Conservation (phyloP, 2,888 invertebrate genomes). For the Cheilosia impressa region DNA sequence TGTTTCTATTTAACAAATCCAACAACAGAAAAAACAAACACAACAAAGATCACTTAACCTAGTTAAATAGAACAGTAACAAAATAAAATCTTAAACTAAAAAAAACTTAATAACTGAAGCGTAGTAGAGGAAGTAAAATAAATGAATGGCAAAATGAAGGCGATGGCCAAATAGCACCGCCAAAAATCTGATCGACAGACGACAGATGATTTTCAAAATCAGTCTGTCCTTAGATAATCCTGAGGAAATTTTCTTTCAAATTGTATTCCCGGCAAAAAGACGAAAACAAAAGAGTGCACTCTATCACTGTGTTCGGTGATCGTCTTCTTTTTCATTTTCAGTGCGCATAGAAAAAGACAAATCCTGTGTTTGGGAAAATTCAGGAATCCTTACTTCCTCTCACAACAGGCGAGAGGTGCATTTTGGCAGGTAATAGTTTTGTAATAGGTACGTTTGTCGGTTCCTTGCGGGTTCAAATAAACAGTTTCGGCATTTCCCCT, state of each 20-base stretch:
- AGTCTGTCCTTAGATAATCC: conserved; percentile 39
- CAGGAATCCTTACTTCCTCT: conserved; percentile 45
- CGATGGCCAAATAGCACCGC: conserved; percentile 54
- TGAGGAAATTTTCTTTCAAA: conserved; percentile 35
- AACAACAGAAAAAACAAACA: conserved; percentile 19
- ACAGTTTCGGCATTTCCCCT: conserved; percentile 62
- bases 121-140: conserved; percentile 39
- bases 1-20: conserved; percentile 19
- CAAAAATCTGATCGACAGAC: conserved; percentile 70
- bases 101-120: conserved; percentile 26
- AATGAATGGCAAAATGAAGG: conserved; percentile 23
- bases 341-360: conserved; percentile 22
- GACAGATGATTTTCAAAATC: conserved; percentile 64
- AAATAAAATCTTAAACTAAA: conserved; percentile 15
- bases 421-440: conserved; percentile 47
- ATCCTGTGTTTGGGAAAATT: neutral
- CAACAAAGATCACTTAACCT: conserved; percentile 22
- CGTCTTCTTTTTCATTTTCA: conserved; percentile 29
- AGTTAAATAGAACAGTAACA: conserved; percentile 29
- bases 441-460: neutral
- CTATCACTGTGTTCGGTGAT: conserved; percentile 26
- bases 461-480: conserved; percentile 60
- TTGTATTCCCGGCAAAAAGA: conserved; percentile 54
- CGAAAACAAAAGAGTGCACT: conserved; percentile 52
- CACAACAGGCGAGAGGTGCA: conserved; percentile 17